Conservation (phyloP, 2,888 invertebrate genomes). For the Ophion slaviceki region DNA sequence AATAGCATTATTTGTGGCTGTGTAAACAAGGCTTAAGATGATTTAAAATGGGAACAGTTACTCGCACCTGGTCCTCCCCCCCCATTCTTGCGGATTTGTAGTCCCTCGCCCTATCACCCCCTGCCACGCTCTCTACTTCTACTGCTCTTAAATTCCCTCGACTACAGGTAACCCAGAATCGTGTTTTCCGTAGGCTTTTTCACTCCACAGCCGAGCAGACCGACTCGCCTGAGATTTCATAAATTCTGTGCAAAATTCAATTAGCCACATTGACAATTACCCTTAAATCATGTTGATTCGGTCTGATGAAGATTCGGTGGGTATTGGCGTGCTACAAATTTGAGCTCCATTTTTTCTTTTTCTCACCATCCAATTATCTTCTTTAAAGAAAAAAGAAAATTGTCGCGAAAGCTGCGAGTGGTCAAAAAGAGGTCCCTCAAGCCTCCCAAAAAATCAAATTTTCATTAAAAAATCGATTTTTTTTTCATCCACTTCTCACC, state of each 20-base stretch:
- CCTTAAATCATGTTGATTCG: background rate
- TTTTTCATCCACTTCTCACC: too few relatives aligned
- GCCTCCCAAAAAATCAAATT: too few relatives aligned
- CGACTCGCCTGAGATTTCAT: background rate
- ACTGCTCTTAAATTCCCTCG: slow-evolving; percentile 25
- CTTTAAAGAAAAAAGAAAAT: too few relatives aligned
- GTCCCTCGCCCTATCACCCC: background rate
- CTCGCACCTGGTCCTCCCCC: slow-evolving; percentile 62
- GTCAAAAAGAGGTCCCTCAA: too few relatives aligned
- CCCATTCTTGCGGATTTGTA: background rate
- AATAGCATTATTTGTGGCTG: slow-evolving; percentile 79
- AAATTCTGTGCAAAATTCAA: background rate
- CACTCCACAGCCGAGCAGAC: background rate
- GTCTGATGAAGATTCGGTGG: background rate
- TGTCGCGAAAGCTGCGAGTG: too few relatives aligned
- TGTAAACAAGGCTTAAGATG: slow-evolving; percentile 79
- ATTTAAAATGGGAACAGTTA: slow-evolving; percentile 76
- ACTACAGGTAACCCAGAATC: slow-evolving; percentile 19
- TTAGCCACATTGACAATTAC: background rate
- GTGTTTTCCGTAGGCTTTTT: slow-evolving; percentile 26
- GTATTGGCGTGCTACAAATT: background rate
- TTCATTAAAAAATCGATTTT: too few relatives aligned
- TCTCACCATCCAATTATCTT: too few relatives aligned
- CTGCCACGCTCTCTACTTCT: slow-evolving; percentile 26
- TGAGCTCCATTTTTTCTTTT: too few relatives aligned